A percentile compares a stretch with the other conserved stretches of the same genome.
Conservation (phyloP, 1,140 invertebrate species). For the roundworm (Caenorhabditis elegans) region DNA sequence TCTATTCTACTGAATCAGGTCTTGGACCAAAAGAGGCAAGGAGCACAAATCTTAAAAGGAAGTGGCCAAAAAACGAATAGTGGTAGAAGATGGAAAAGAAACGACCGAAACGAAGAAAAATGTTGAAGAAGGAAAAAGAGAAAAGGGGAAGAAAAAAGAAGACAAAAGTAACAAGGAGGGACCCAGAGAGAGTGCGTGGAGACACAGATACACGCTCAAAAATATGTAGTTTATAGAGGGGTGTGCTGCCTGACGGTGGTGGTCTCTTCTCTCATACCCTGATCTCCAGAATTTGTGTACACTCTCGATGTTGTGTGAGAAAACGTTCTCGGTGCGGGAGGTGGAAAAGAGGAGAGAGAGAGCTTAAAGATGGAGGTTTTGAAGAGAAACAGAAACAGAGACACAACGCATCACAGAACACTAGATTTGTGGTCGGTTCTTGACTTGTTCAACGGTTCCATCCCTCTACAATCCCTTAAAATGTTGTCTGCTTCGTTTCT, state of each 20-base stretch:
- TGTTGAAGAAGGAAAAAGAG: background rate
- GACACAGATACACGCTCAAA: background rate
- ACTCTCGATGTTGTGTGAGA: background rate
- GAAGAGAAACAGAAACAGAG: background rate
- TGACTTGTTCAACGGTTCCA: background rate
- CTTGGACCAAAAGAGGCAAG: background rate
- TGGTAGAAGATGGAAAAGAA: background rate
- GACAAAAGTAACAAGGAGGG: constrained; percentile 14
- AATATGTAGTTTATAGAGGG: background rate
- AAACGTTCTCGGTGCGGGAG: background rate
- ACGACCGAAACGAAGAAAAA: background rate
- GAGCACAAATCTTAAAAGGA: constrained; percentile 12
- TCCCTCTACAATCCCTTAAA: background rate
- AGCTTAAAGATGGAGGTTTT: background rate
- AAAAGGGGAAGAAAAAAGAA: background rate
- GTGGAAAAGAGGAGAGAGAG: background rate
- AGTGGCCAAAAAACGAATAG: background rate
- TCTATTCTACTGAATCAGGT: background rate
- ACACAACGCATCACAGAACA: constrained; percentile 12
- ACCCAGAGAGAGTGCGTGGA: background rate
- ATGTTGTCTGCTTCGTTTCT: background rate
- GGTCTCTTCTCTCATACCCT: background rate
- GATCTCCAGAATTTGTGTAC: background rate
- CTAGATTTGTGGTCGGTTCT: constrained; percentile 10
- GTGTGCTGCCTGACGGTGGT: no score